These are phyloP conservation scores for Laodelphax striatellus DNA, from an alignment of 1,140 invertebrate species.

Conservation along the genomic window DNA sequence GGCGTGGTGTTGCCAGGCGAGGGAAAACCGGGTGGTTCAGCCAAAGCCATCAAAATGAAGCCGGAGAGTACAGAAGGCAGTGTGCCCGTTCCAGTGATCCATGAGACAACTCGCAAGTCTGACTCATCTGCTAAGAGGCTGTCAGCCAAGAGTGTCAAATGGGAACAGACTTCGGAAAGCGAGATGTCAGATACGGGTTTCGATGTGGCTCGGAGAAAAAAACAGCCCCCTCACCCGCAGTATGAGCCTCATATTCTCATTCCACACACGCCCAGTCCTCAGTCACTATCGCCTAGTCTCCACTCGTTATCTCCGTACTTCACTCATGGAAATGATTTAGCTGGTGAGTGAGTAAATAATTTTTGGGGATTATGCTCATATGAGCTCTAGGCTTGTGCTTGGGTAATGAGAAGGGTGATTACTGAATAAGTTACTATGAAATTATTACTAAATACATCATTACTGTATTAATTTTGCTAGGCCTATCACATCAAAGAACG, in stretches of 20 bases:
- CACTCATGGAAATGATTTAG: constrained; percentile 8
- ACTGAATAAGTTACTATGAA: no score
- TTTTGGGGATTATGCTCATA: no score
- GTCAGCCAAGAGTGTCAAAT: constrained; percentile 43
- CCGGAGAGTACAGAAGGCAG: constrained; percentile 34
- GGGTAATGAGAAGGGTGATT: no score
- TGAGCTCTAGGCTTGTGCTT: no score
- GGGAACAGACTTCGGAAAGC: constrained; percentile 50
- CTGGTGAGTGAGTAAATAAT: constrained; percentile 32
- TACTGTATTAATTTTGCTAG: no score
- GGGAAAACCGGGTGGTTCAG: constrained; percentile 31
- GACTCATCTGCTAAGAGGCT: constrained; percentile 25
- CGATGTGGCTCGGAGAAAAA: constrained; percentile 22
- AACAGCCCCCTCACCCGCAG: constrained; percentile 36
- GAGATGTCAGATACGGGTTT: constrained; percentile 45
- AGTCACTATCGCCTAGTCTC: constrained; percentile 44
- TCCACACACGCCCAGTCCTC: constrained; percentile 40
- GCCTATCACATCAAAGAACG: no score
- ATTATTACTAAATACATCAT: no score
- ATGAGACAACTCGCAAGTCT: constrained; percentile 34
- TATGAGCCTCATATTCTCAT: constrained; percentile 22
- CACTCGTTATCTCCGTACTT: constrained; percentile 41
- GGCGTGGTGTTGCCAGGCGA: constrained; percentile 59
- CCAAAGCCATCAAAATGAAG: constrained; percentile 17
- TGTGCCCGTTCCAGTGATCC: constrained; percentile 48